Evolutionary conservation across 2,113 vertebrate genomes (phyloP).

Genomic region (Empidonax alnorum): DNA sequence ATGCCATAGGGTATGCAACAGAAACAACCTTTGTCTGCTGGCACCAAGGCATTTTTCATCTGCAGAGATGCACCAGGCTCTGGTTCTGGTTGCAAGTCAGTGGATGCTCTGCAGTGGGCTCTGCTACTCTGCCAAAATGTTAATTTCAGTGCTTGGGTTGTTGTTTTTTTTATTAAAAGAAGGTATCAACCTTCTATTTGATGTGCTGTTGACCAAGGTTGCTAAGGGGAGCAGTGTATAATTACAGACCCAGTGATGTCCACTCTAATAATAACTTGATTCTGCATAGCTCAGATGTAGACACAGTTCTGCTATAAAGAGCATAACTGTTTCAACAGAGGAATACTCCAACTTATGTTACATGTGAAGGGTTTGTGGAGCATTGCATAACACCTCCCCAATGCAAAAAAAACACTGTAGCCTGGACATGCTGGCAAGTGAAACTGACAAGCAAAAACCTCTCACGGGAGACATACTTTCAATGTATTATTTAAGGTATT

Average conservation of each 20-base stretch:
- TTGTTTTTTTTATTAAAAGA: slow-evolving; percentile 21
- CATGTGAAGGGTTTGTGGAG: slow-evolving; percentile 16
- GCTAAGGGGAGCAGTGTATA: slow-evolving; percentile 72
- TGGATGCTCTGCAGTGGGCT: background rate
- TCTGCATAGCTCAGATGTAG: slow-evolving; percentile 75
- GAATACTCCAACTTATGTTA: slow-evolving; percentile 70
- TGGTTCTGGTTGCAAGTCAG: background rate
- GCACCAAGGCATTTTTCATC: slow-evolving; percentile 22
- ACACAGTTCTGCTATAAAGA: slow-evolving; percentile 79
- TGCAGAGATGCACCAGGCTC: background rate
- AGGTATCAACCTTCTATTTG: slow-evolving; percentile 77
- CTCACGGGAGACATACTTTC: background rate
- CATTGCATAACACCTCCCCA: background rate
- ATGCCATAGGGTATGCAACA: background rate
- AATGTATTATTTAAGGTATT: background rate
- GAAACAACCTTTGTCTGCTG: background rate
- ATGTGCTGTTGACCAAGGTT: slow-evolving; percentile 75
- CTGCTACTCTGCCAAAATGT: background rate
- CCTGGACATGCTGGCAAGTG: background rate
- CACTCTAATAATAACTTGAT: slow-evolving; percentile 80
- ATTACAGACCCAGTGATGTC: slow-evolving; percentile 76
- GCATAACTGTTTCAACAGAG: slow-evolving; percentile 64
- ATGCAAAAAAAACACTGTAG: background rate
- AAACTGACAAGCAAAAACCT: background rate
- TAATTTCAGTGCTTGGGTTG: background rate